Base-by-base conservation (phyloP, 2,888 invertebrate species). In the Tyria jacobaeae region DNA sequence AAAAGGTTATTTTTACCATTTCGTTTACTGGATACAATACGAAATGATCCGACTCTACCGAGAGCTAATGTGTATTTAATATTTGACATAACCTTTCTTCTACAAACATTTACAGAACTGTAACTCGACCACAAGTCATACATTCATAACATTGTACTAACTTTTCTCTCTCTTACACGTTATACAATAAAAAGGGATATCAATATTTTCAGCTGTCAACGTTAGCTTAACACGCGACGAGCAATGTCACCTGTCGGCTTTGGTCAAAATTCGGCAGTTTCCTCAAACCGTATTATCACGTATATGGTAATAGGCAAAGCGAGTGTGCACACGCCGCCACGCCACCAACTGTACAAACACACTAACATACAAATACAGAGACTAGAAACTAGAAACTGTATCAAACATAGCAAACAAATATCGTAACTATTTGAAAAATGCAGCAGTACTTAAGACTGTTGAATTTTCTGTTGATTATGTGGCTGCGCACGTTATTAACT, bases 181-280 rank as follows among this genome's bases (percentile, higher is more conserved):
- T 1, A 5, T 35, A 24, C 10, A 60, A 50, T 54, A 57, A 70
- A 79, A 47, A 49, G 65, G 56, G 71, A 61, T 41, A 47, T n/a
- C 35, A 49, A 39, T 17, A 48, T 27, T 47, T 54, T 12, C 4
- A 68, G 52, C 61, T 71, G 68, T 72, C 75, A 70, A 67, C 67
- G 57, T 68, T 50, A 69, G 66, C 60, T 63, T 74, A 73, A 79
- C 71, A 76, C 82, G 78, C 83, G 71, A 75, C 80, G 70, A 79
- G 80, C 71, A 73, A 73, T 90, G 90, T 91, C 91, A 89, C 84
- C 86, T 79, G 75, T 82, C 71, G 82, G 80, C 80, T 76, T 80
- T 78, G 77, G 78, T 81, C 76, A 84, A 84, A 89, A 85, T 90
- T 91, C 89, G 91, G 91, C 87, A 82, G 86, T 83, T 83, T 80